Percentiles rank a stretch among this genome's conserved stretches.
These are phyloP conservation scores for Netelia virgata DNA, from an alignment of 2,888 invertebrate species.

Conservation along the genomic window DNA sequence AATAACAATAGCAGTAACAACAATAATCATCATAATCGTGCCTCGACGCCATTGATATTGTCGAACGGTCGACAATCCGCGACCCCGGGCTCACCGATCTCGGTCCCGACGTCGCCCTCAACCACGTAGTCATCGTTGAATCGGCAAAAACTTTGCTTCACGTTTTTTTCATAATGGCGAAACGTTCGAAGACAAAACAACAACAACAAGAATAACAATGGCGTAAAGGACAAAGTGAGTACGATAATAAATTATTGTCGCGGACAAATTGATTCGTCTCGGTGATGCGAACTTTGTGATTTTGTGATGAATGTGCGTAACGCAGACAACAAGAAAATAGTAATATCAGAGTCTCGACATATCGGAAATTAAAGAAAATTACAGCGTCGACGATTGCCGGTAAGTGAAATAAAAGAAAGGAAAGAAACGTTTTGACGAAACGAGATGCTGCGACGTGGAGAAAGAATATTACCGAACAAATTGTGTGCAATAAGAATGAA, in stretches of 20 bases:
- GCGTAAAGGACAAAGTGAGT: slow-evolving; percentile 30
- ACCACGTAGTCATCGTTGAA: slow-evolving; percentile 78
- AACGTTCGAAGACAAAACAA: not conserved
- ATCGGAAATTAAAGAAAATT: slow-evolving; percentile 25
- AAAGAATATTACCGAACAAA: slow-evolving; percentile 30
- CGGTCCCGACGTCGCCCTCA: slow-evolving; percentile 80
- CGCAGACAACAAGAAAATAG: not conserved
- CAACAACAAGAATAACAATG: not conserved
- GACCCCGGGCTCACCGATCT: slow-evolving; percentile 79
- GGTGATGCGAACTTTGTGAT: slow-evolving; percentile 17
- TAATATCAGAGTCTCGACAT: slow-evolving; percentile 59
- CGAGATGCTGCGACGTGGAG: slow-evolving; percentile 4
- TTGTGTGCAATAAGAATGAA: slow-evolving; percentile 65
- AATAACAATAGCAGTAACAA: slow-evolving; percentile 38
- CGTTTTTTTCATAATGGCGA: slow-evolving; percentile 21
- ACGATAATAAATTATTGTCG: slow-evolving; percentile 26
- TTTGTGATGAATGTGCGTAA: not conserved
- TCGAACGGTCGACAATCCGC: slow-evolving; percentile 80
- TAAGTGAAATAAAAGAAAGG: slow-evolving; percentile 27
- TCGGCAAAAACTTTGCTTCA: slow-evolving; percentile 13
- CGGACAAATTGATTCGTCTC: slow-evolving; percentile 50
- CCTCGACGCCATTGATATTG: slow-evolving; percentile 78
- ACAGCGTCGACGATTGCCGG: not conserved
- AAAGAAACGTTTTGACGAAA: slow-evolving; percentile 25
- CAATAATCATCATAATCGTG: slow-evolving; percentile 76